Evolutionary conservation across 2,888 invertebrate species (phyloP).

Genomic region (Cabera pusaria): DNA sequence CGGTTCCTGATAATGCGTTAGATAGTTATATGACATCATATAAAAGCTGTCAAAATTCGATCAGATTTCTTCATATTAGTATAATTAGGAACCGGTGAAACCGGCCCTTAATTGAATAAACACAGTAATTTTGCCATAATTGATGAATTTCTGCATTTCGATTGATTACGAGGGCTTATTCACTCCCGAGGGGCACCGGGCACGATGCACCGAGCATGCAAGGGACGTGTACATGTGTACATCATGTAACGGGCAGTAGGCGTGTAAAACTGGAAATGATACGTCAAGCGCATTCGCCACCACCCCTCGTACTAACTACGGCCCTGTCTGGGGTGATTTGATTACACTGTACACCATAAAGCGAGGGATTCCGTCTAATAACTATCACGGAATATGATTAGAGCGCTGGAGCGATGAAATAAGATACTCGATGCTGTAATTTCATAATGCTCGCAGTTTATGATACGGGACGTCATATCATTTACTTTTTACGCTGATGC

Average conservation of each 20-base stretch:
- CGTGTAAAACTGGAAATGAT: constrained; percentile 73
- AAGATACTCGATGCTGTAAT: constrained; percentile 28
- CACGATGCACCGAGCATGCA: constrained; percentile 15
- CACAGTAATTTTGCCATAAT: constrained; percentile 7
- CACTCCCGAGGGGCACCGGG: constrained; percentile 7
- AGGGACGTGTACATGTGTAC: constrained; percentile 1
- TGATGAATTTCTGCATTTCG: constrained; percentile 22
- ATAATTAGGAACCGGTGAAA: no score
- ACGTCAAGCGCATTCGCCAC: constrained; percentile 66
- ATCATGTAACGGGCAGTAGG: constrained; percentile 51
- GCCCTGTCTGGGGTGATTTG: constrained; percentile 40
- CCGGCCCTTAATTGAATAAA: constrained; percentile 1
- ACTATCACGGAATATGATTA: constrained; percentile 39
- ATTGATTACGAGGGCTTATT: constrained; percentile 14
- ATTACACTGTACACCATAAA: constrained; percentile 46
- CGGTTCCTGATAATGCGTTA: no score
- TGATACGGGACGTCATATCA: constrained; percentile 8
- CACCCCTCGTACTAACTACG: constrained; percentile 23
- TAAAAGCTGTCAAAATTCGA: no score
- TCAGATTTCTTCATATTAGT: no score
- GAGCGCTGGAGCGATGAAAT: constrained; percentile 31
- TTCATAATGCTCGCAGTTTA: constrained; percentile 17
- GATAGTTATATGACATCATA: no score
- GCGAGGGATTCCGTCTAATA: constrained; percentile 38
- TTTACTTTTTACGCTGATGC: constrained; percentile 5